Conservation (phyloP, 2,888 invertebrate species). For the Lasioglossum marginatum region DNA sequence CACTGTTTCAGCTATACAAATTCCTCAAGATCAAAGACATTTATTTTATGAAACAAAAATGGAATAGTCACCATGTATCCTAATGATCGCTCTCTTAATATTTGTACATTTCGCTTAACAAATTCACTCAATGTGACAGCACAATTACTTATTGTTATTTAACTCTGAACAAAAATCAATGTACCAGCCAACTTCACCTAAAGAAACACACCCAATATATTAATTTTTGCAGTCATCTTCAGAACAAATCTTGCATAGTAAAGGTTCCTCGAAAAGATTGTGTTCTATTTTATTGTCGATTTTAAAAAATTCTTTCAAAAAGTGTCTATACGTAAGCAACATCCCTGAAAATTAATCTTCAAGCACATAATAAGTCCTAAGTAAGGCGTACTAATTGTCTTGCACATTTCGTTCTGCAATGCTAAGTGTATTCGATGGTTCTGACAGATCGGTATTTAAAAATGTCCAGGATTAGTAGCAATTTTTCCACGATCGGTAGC, state of each 20-base stretch:
- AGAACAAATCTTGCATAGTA: too few species aligned
- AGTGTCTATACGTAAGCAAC: neutral
- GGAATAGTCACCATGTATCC: neutral
- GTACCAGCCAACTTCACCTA: neutral
- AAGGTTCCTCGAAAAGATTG: too few species aligned
- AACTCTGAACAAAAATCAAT: neutral
- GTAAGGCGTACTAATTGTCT: neutral
- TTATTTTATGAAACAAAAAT: too few species aligned
- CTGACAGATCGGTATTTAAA: neutral
- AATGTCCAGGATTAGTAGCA: neutral
- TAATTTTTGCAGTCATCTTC: neutral
- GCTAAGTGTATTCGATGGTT: neutral
- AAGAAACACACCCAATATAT: neutral
- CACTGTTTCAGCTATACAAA: too few species aligned
- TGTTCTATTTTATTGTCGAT: too few species aligned
- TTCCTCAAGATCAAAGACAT: too few species aligned
- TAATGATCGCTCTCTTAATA: neutral
- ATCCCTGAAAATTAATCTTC: neutral
- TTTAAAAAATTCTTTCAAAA: neutral
- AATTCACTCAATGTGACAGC: too few species aligned
- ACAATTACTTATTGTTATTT: neutral
- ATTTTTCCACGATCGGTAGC: neutral
- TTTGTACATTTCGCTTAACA: too few species aligned
- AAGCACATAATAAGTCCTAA: neutral
- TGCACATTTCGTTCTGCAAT: neutral